Base-by-base conservation (phyloP, 2,888 invertebrate genomes). In the Hypolimnas misippus region DNA sequence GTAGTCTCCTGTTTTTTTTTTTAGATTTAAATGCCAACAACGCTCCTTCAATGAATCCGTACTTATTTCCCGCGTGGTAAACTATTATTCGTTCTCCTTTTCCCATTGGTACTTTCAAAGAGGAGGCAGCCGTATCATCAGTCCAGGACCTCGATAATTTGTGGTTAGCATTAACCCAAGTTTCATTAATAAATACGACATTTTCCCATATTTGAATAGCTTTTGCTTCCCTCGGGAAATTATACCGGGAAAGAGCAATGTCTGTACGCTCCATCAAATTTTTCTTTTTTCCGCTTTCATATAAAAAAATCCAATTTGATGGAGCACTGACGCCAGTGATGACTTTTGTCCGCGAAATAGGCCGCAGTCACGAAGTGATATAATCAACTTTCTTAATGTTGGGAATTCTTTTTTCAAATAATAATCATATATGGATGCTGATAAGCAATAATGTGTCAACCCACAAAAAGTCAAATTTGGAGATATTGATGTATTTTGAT, bases 111-210 rank as follows among this genome's bases (percentile, higher is more conserved):
- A 56, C 44, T 44, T 44, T 56, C 4, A 42, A 21, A 25, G 46
- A 31, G n/a, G n/a, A n/a, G 12, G 35, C n/a, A 35, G n/a, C 10
- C 3, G 56, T 56, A 31, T 46, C 33, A 33, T 56, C 67, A 0
- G 69, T 69, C 64, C 67, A 67, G 3, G 60, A 12, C 3, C 50
- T 40, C 0, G 60, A 52, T 19, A 66, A 56, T n/a, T 64, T 64
- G 29, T 70, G 67, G 42, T 67, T 69, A 3, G 63, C 65, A 31
- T 70, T 68, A 6, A 70, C 40, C 64, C 63, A 70, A 33, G 68
- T 70, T 53, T 67, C 68, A 33, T 67, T 66, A 38, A 63, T 54
- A 53, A 70, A 67, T 8, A 68, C 55, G 25, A 58, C 40, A n/a
- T 50, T 58, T n/a, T 50, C 50, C 57, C 40, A 51, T 12, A 25